These are phyloP conservation scores for Eurytemora carolleeae DNA, from an alignment of 1,140 invertebrate genomes.

Conservation along the genomic window DNA sequence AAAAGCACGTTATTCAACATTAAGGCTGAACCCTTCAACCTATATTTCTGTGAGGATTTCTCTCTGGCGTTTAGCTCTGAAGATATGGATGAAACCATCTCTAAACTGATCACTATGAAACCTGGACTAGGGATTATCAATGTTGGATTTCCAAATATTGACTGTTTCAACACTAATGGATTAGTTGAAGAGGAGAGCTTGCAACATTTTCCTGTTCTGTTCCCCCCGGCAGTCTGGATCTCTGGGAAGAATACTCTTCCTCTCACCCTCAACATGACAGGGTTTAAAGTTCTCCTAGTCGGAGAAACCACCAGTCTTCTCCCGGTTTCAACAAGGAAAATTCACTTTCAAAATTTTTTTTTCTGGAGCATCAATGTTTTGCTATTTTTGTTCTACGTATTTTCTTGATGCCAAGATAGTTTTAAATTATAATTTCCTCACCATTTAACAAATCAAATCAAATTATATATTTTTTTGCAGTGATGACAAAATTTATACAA, in stretches of 20 bases:
- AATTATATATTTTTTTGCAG: no score
- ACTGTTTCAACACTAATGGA: background rate
- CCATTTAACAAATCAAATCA: no score
- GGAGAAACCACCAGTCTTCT: background rate
- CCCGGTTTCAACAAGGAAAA: no score
- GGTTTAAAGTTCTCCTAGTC: background rate
- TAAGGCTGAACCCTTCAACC: background rate
- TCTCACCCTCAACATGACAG: background rate
- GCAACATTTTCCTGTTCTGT: background rate
- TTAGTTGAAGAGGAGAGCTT: background rate
- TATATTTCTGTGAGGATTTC: background rate
- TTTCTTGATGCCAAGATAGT: no score
- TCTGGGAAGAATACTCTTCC: background rate
- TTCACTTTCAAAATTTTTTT: no score
- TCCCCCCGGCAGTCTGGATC: background rate
- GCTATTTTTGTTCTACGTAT: no score
- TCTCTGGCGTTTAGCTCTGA: background rate
- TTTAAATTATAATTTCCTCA: no score
- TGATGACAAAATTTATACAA: no score
- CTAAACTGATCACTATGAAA: background rate
- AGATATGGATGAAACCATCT: background rate
- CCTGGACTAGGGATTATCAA: background rate
- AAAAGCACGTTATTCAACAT: background rate
- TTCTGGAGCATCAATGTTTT: no score
- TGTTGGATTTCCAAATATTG: background rate